Evolutionary conservation across 2,797 vertebrate genomes (phyloP).

Genomic region (Karalla daura): DNA sequence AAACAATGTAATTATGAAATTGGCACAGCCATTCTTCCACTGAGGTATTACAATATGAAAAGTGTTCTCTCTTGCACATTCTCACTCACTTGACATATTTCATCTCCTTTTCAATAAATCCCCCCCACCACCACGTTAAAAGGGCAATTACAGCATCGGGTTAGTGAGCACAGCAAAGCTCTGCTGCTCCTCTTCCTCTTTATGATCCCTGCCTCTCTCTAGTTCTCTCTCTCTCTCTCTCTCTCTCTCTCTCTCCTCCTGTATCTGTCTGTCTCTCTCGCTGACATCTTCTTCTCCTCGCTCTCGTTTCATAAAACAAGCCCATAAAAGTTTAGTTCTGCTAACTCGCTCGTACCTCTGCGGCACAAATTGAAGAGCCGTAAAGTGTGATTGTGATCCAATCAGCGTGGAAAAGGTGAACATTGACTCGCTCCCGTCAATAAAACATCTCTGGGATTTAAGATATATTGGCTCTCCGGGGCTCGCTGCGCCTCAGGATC

Average conservation of each 20-base stretch:
- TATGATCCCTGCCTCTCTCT: constrained; percentile 6
- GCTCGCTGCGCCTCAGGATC: constrained; percentile 56
- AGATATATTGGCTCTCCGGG: constrained; percentile 67
- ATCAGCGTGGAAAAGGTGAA: constrained; percentile 67
- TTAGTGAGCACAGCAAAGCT: constrained; percentile 59
- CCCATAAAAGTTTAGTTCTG: constrained; percentile 51
- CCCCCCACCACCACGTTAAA: constrained; percentile 64
- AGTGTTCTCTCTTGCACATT: constrained; percentile 55
- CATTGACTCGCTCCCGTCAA: constrained; percentile 71
- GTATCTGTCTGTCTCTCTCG: no score
- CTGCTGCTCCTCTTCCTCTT: constrained; percentile 28
- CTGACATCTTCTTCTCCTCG: neutral
- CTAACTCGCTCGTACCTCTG: constrained; percentile 40
- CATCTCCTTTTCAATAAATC: constrained; percentile 74
- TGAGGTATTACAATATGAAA: constrained; percentile 60
- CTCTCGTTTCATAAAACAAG: constrained; percentile 41
- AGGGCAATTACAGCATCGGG: constrained; percentile 76
- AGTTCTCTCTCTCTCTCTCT: constrained; percentile 12
- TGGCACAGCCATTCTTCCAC: constrained; percentile 61
- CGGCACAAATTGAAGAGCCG: constrained; percentile 43
- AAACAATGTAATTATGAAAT: constrained; percentile 78
- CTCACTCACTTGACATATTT: constrained; percentile 68
- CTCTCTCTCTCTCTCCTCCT: constrained; percentile 1
- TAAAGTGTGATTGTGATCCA: constrained; percentile 59
- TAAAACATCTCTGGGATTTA: constrained; percentile 73